Conservation (phyloP, 1,140 invertebrate species). For the Hypothenemus hampei region DNA sequence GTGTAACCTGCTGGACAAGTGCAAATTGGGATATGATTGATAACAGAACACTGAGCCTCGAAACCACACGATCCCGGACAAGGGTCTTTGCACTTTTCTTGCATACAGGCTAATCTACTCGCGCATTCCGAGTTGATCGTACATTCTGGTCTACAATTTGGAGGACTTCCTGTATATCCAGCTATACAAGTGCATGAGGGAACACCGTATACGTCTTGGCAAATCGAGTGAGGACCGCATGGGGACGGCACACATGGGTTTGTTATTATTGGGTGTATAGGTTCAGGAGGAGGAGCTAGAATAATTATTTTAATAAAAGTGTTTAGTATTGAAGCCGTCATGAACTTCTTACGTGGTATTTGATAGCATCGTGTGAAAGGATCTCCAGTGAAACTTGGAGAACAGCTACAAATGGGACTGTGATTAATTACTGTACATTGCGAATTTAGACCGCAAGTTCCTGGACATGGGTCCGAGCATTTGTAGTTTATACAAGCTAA, state of each 20-base stretch:
- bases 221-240: slow-evolving; percentile 71
- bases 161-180: slow-evolving; percentile 59
- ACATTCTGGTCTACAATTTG: slow-evolving; percentile 66
- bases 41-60: slow-evolving; percentile 62
- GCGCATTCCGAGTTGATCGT: slow-evolving; percentile 58
- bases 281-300: slow-evolving; percentile 34
- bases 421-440: slow-evolving; percentile 65
- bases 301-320: slow-evolving; percentile 17
- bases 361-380: slow-evolving; percentile 60
- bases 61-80: slow-evolving; percentile 69
- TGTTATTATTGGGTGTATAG: slow-evolving; percentile 23
- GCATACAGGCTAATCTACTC: slow-evolving; percentile 59
- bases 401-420: slow-evolving; percentile 65
- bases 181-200: slow-evolving; percentile 59
- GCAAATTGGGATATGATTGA: slow-evolving; percentile 67
- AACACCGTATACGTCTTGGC: slow-evolving; percentile 53
- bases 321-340: neutral
- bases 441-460: slow-evolving; percentile 66
- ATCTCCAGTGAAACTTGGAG: slow-evolving; percentile 62
- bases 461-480: slow-evolving; percentile 71
- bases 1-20: slow-evolving; percentile 63
- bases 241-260: slow-evolving; percentile 71
- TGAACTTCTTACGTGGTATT: slow-evolving; percentile 47
- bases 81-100: slow-evolving; percentile 56
- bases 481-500: slow-evolving; percentile 65